These are phyloP conservation scores for Harpagifer antarcticus DNA, from an alignment of 2,797 vertebrate species.

Conservation along the genomic window DNA sequence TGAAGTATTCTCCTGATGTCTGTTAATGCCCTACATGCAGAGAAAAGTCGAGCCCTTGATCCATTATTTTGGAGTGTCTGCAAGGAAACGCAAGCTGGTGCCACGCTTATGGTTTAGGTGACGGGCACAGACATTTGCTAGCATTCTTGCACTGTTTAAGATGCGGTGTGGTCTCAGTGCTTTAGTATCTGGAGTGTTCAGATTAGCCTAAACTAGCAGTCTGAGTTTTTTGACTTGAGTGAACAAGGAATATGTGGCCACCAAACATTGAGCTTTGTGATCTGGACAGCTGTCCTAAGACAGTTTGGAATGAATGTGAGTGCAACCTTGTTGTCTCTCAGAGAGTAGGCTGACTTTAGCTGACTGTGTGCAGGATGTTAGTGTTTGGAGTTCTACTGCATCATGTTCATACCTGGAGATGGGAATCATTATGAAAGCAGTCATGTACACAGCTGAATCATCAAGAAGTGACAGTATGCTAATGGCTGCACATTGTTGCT, in stretches of 20 bases:
- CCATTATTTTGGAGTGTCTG: conserved; percentile 2
- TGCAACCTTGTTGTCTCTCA: conserved; percentile 9
- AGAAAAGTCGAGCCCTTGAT: conserved; percentile 15
- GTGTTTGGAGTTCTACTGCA: conserved; percentile 49
- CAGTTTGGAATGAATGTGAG: conserved; percentile 12
- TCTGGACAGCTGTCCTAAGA: conserved; percentile 7
- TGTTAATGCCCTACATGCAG: neutral
- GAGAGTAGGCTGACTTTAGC: conserved; percentile 12
- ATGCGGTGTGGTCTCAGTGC: conserved; percentile 16
- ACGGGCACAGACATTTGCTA: conserved; percentile 17
- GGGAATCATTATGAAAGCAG: conserved; percentile 22
- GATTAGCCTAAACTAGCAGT: no score
- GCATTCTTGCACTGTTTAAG: conserved; percentile 26
- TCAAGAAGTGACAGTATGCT: conserved; percentile 52
- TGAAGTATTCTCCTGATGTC: conserved; percentile 19
- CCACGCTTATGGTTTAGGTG: conserved; percentile 1
- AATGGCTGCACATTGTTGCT: conserved; percentile 29
- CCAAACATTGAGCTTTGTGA: conserved; percentile 12
- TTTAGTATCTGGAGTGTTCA: no score
- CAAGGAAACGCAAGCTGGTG: conserved; percentile 8
- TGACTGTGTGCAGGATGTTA: conserved; percentile 34
- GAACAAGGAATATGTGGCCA: conserved; percentile 14
- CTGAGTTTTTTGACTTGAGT: conserved; percentile 4
- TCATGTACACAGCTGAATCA: neutral
- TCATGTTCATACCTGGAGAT: conserved; percentile 36